Evolutionary conservation across 2,113 vertebrate genomes (phyloP).

Genomic region (Indicator maculatus): DNA sequence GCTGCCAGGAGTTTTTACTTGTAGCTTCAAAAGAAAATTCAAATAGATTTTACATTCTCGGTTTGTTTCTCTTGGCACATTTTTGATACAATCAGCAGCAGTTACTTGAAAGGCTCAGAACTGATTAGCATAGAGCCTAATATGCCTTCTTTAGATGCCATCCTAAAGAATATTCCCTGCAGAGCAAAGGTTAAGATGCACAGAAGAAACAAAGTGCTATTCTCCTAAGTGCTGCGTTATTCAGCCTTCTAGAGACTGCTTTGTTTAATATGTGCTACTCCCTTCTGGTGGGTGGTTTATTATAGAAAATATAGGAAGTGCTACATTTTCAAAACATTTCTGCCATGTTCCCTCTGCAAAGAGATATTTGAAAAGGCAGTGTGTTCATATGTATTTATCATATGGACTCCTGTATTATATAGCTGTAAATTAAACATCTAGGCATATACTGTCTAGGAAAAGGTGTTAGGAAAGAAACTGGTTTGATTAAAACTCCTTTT

Average conservation of each 20-base stretch:
- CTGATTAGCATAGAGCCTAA: slow-evolving; percentile 72
- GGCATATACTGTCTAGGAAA: not conserved
- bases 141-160: slow-evolving; percentile 48
- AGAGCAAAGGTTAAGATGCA: slow-evolving; percentile 62
- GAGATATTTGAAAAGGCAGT: not conserved
- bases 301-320: not conserved
- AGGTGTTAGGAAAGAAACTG: not conserved
- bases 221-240: slow-evolving; percentile 43
- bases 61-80: slow-evolving; percentile 71
- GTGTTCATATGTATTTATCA: not conserved
- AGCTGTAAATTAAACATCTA: not conserved
- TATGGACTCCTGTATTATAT: not conserved
- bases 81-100: slow-evolving; percentile 69
- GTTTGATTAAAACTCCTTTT: not conserved
- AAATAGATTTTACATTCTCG: slow-evolving; percentile 46
- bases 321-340: not conserved
- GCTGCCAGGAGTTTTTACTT: slow-evolving; percentile 51
- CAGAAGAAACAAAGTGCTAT: slow-evolving; percentile 26
- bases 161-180: slow-evolving; percentile 56
- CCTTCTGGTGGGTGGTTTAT: slow-evolving; percentile 35
- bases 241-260: slow-evolving; percentile 25
- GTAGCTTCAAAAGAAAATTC: slow-evolving; percentile 72
- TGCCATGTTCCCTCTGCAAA: not conserved
- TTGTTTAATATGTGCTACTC: not conserved
- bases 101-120: slow-evolving; percentile 63